Evolutionary conservation across 2,113 vertebrate genomes (phyloP).

Genomic region (Mormyrus lacerda): DNA sequence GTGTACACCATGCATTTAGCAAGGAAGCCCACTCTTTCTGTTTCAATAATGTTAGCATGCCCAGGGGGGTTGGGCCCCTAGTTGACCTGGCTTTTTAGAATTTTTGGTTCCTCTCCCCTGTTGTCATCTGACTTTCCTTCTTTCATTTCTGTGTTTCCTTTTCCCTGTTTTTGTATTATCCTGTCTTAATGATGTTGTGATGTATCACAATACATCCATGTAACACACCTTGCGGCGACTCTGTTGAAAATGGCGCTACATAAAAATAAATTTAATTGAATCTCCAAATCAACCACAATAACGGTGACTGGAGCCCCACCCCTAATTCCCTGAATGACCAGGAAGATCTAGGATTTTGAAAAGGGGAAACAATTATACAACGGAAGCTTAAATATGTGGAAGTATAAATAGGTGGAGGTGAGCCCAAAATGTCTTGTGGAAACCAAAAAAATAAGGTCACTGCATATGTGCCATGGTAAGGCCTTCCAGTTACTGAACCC

Average conservation of each 20-base stretch:
- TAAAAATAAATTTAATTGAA: not conserved
- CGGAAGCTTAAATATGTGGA: not conserved
- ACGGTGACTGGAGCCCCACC: not conserved
- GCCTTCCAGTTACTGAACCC: not conserved
- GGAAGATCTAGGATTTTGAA: not conserved
- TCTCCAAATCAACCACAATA: not conserved
- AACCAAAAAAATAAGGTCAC: not conserved
- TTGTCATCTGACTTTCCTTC: not conserved
- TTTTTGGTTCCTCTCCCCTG: not conserved
- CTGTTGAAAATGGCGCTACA: not conserved
- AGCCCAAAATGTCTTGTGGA: not conserved
- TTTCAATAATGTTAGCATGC: not conserved
- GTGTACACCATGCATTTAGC: not conserved
- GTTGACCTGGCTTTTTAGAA: not conserved
- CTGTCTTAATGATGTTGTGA: not conserved
- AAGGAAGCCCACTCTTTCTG: not conserved
- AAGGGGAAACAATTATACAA: not conserved
- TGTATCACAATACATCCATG: not conserved
- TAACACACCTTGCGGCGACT: not conserved
- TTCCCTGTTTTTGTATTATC: not conserved
- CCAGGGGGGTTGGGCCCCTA: not conserved
- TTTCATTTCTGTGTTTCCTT: not conserved
- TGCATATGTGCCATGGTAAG: not conserved
- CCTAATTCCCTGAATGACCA: not conserved
- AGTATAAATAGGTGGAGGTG: not conserved